Evolutionary conservation across 2,797 vertebrate genomes (phyloP), one percentile per base, ranked within the genome.

Genomic region (Takifugu rubripes): DNA sequence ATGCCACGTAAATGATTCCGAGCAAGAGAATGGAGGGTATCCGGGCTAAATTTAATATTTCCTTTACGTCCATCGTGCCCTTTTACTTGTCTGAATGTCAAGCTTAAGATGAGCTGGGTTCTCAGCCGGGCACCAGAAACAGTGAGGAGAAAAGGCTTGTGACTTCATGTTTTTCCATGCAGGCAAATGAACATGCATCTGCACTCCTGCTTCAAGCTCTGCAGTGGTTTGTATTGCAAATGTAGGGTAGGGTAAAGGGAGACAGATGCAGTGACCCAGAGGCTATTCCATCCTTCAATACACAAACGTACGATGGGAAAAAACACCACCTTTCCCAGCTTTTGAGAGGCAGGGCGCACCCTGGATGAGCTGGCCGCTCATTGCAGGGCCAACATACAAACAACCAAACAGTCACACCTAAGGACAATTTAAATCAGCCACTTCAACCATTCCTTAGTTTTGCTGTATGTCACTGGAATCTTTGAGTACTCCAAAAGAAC

Each of bases 1-100:
- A 93, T 42, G 48, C 7, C 52, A 89, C 27, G 15, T 93, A 92
- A 27, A 88, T 9, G 16, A 61, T 0, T 6, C 88, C 89, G 0
- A 92, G 77, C 12, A 90, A 4, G n/a, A 92, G 78, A 61, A 92
- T 84, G 65, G 88, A 89, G 16, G 90, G 87, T 6, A 91, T 61
- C 24, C 72, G 59, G 1, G 59, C 52, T 51, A 79, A 12, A 45
- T 49, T 70, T 0, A 84, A 21, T 11, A 75, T 49, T 36, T 84
- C 73, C 12, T 72, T 79, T n/a, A 83, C 29, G 16, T 50, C 58
- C 85, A 83, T 87, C 40, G 56, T 16, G 44, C 31, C 21, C 36
- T 40, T 40, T 40, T 48, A 31, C 31, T 8, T 5, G 12, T 36
- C 21, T 8, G 27, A 40, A 21, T 50, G 27, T 47, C 3, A 6